Evolutionary conservation across 2,888 invertebrate species (phyloP).

Genomic region (Parnassius glacialis): DNA sequence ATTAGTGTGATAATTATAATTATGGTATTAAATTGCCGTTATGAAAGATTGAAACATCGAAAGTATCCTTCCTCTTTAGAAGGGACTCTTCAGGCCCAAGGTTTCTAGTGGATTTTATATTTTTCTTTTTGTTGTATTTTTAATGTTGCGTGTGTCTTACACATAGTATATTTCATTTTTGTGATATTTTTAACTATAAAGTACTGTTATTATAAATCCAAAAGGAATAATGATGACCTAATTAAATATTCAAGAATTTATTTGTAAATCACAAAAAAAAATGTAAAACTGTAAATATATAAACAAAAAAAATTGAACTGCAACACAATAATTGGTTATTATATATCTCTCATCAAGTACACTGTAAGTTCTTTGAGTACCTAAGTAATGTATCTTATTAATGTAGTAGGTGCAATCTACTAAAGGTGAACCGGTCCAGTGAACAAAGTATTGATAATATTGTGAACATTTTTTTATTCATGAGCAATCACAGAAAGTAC

Average conservation of each 20-base stretch:
- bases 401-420: constrained; percentile 75
- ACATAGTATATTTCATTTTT: constrained; percentile 82
- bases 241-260: constrained; percentile 81
- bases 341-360: constrained; percentile 76
- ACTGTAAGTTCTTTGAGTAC: constrained; percentile 77
- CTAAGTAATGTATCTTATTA: constrained; percentile 68
- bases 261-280: constrained; percentile 81
- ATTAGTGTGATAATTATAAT: constrained; percentile 80
- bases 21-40: constrained; percentile 80
- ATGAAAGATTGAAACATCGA: constrained; percentile 79
- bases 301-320: constrained; percentile 78
- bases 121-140: constrained; percentile 79
- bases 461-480: constrained; percentile 81
- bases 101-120: constrained; percentile 81
- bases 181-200: constrained; percentile 82
- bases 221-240: constrained; percentile 80
- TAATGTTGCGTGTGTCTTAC: constrained; percentile 82
- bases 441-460: constrained; percentile 80
- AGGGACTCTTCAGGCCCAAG: constrained; percentile 79
- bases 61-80: constrained; percentile 82
- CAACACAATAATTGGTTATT: constrained; percentile 77
- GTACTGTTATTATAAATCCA: constrained; percentile 81
- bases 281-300: constrained; percentile 82
- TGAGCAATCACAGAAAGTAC: constrained; percentile 79
- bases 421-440: constrained; percentile 78